A percentile compares a stretch with the other conserved stretches of the same genome.
Evolutionary conservation across 2,888 invertebrate genomes (phyloP).

Genomic region (Thecophora atra): DNA sequence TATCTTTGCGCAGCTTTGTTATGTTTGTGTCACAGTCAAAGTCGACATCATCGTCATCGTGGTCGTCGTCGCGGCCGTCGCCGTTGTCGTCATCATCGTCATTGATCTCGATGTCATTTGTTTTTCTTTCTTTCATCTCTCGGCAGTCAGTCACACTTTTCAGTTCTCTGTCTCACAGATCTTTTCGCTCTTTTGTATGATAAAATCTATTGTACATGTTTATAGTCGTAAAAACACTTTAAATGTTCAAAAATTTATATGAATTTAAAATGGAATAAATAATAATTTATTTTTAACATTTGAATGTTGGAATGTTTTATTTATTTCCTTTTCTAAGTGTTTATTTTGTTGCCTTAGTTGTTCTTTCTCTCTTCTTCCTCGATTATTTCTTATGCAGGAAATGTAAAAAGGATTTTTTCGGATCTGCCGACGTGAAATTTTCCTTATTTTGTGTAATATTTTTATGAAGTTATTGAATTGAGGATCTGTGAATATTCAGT

Average conservation of each 20-base stretch:
- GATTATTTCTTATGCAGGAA: background rate
- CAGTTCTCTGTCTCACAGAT: background rate
- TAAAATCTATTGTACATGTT: no score
- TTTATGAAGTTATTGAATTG: no score
- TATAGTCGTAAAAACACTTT: background rate
- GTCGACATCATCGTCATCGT: background rate
- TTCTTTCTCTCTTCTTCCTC: background rate
- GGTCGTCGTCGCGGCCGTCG: background rate
- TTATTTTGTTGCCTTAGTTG: background rate
- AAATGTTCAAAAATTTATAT: constrained; percentile 6
- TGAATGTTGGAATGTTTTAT: constrained; percentile 26
- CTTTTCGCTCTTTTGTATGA: background rate
- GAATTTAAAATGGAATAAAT: background rate
- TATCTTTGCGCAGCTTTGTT: constrained; percentile 15
- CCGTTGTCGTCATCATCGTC: background rate
- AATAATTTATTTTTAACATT: background rate
- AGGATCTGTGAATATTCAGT: no score
- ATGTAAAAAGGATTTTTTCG: background rate
- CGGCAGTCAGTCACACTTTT: background rate
- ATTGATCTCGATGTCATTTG: background rate
- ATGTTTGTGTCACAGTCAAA: background rate
- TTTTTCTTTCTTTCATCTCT: background rate
- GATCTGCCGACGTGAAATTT: background rate
- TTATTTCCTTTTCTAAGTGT: constrained; percentile 2
- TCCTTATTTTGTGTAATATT: background rate